phyloP scores from a whole-genome alignment of 1,140 invertebrate species.

The Pseudomyrmex dendroicus region DNA sequence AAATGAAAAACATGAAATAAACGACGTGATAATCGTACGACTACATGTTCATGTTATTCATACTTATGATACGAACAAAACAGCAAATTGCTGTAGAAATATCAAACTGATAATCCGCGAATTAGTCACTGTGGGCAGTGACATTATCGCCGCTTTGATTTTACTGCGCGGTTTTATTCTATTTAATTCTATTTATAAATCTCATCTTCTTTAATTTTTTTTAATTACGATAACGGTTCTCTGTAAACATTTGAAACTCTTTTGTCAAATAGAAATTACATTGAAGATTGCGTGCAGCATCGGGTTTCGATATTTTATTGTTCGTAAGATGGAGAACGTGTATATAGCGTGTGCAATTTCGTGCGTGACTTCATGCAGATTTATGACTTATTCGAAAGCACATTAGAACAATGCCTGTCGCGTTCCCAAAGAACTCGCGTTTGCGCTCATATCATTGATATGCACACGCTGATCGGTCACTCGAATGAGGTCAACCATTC shows the following conservation, averaged over 20 bases:
- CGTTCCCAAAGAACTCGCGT: not conserved
- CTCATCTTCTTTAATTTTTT: too few relatives aligned
- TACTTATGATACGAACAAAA: not conserved
- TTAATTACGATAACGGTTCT: too few relatives aligned
- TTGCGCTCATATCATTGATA: not conserved
- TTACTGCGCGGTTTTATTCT: too few relatives aligned
- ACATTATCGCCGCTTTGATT: too few relatives aligned
- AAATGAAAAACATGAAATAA: conserved; percentile 40
- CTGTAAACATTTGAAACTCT: too few relatives aligned
- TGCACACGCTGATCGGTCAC: conserved; percentile 3
- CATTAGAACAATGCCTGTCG: not conserved
- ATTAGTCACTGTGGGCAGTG: not conserved
- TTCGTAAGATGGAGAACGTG: too few relatives aligned
- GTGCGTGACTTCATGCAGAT: not conserved
- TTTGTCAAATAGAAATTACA: not conserved
- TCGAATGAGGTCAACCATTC: conserved; percentile 15
- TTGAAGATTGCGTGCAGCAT: not conserved
- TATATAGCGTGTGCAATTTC: not conserved
- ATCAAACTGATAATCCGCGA: not conserved
- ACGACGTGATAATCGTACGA: not conserved
- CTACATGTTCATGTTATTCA: too few relatives aligned
- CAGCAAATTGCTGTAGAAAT: not conserved
- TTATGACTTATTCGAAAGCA: not conserved
- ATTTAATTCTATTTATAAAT: too few relatives aligned
- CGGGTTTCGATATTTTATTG: too few relatives aligned